A percentile compares a stretch with the other conserved stretches of the same genome.
phyloP scores from a whole-genome alignment of 2,797 vertebrate species.

The Urosaurus nigricauda region DNA sequence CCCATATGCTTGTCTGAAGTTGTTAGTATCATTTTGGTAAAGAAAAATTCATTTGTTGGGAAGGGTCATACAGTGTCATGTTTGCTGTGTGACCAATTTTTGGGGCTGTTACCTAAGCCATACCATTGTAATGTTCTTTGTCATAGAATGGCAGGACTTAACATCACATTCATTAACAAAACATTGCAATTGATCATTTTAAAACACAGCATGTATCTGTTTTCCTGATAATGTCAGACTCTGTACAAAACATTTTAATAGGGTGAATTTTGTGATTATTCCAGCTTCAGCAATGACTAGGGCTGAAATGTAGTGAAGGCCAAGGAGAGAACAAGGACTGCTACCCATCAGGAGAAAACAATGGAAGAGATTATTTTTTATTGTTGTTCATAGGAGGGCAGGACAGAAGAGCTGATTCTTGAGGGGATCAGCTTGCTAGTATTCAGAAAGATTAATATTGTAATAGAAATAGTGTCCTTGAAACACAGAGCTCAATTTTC shows the following conservation, averaged over 20 bases:
- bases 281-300: neutral
- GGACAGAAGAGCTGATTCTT: neutral
- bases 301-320: neutral
- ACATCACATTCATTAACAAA: conserved; percentile 21
- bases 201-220: neutral
- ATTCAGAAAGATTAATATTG: neutral
- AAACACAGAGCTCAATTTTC: neutral
- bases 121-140: conserved; percentile 11
- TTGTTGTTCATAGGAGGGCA: neutral
- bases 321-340: neutral
- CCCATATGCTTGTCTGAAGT: neutral
- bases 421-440: neutral
- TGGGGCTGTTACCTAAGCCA: neutral
- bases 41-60: conserved; percentile 17
- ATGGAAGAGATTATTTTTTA: neutral
- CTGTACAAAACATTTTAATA: neutral
- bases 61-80: neutral
- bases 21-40: neutral
- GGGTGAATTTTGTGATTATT: neutral
- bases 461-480: neutral
- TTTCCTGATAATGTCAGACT: neutral
- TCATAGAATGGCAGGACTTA: neutral
- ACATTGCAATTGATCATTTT: neutral
- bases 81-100: conserved; percentile 5
- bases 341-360: neutral